Base-by-base conservation (phyloP, 2,888 invertebrate genomes). In the Cerastoderma edule region DNA sequence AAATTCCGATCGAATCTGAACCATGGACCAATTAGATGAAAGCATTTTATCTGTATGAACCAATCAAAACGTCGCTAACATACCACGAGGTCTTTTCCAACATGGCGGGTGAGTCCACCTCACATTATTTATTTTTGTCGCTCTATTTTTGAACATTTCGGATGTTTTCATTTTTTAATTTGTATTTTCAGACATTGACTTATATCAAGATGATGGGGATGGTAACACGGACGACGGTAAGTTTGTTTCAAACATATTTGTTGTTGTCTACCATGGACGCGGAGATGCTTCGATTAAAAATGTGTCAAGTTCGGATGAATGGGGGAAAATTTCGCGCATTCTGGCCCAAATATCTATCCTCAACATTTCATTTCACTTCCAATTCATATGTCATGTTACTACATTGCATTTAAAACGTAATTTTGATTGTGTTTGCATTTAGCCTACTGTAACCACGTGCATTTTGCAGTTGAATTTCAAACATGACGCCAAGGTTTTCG, bases 71-170 rank as follows among this genome's bases (percentile, higher is more conserved):
- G 60, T 50, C 70, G 57, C 74, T 82, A 72, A 77, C 82, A 89
- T 80, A 87, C 87, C 87, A 87, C 88, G 90, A 87, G 89, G 88
- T 87, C 86, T 88, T 87, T 87, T 89, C 88, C 90, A 91, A 89
- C 85, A 91, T 91, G 91, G 91, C 91, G 90, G 91, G 91, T 91
- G 89, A 91, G 91, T 88, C 87, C 87, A 87, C 88, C 88, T 89
- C 88, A 89, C 86, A 87, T 88, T 87, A 84, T 85, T 83, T 83
- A 84, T 84, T 80, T 87, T 88, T 84, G 88, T 89, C 86, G 85
- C 84, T 83, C 79, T 75, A 83, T 85, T 83, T 88, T 88, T 83
- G 71, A 84, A 87, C 80, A 80, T 81, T 81, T 85, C 79, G 77
- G 81, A 80, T 78, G 69, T 83, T 83, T 76, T 80, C 75, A 78